Conservation (phyloP, 2,113 vertebrate genomes). For the Ibidorhyncha struthersii region DNA sequence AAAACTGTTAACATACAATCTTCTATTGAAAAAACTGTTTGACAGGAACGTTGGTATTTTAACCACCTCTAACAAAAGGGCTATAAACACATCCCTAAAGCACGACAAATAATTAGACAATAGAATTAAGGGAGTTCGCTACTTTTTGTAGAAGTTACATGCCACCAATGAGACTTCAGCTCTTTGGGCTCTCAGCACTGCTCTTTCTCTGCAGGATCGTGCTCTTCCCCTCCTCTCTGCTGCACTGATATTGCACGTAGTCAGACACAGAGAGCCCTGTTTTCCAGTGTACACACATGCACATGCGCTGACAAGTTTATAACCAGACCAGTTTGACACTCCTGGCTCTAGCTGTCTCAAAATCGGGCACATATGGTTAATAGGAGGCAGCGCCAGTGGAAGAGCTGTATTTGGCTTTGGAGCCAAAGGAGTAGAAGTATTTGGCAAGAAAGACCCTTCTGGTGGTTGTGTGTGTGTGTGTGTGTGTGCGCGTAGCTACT, state of each 20-base stretch:
- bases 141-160: neutral
- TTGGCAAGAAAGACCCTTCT: slow-evolving; percentile 2
- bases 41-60: neutral
- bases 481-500: neutral
- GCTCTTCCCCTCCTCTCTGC: neutral
- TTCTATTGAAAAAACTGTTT: neutral
- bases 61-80: neutral
- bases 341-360: neutral
- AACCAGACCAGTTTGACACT: neutral
- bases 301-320: neutral
- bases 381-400: neutral
- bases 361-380: neutral
- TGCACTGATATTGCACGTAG: neutral
- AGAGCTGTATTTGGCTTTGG: slow-evolving; percentile 6
- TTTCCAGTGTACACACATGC: neutral
- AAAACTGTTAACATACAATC: neutral
- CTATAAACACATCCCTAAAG: neutral
- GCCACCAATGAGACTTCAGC: neutral
- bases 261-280: neutral
- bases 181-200: neutral
- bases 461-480: neutral
- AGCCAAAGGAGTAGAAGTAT: neutral
- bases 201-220: neutral
- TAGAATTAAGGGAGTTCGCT: neutral
- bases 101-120: neutral